Percentiles rank a stretch among this genome's conserved stretches.
These are phyloP conservation scores for Anarsia innoxiella DNA, from an alignment of 2,888 invertebrate species.

Conservation along the genomic window DNA sequence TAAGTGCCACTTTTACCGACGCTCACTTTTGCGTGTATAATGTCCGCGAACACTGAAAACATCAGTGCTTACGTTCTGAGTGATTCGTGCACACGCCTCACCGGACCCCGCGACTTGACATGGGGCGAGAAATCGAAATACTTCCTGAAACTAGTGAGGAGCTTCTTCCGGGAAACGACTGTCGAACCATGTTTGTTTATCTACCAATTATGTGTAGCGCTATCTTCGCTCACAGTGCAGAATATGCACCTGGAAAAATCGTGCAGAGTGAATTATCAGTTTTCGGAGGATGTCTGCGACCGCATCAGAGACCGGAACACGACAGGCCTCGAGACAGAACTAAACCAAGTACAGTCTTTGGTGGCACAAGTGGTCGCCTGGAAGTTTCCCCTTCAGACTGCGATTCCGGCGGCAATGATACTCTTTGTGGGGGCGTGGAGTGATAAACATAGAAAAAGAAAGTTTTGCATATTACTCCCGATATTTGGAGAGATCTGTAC, in stretches of 20 bases:
- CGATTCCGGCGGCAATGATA: conserved; percentile 72
- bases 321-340: conserved; percentile 53
- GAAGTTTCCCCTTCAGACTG: conserved; percentile 76
- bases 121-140: conserved; percentile 52
- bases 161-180: conserved; percentile 60
- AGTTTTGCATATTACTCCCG: conserved; percentile 75
- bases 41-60: conserved; percentile 48
- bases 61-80: conserved; percentile 46
- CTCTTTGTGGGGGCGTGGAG: conserved; percentile 78
- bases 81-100: conserved; percentile 53
- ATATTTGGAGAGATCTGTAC: conserved; percentile 72
- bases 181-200: conserved; percentile 80
- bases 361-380: conserved; percentile 73
- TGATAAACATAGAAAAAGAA: conserved; percentile 74
- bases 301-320: conserved; percentile 56
- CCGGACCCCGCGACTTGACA: conserved; percentile 34
- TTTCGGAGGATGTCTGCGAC: conserved; percentile 71
- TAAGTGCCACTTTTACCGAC: conserved; percentile 46
- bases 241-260: conserved; percentile 77
- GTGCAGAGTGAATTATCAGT: conserved; percentile 70
- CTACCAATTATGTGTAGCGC: conserved; percentile 78
- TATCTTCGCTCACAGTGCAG: conserved; percentile 77
- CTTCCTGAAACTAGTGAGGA: conserved; percentile 48
- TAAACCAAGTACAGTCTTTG: conserved; percentile 60
- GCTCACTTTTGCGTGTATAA: conserved; percentile 44